Conservation (phyloP, 2,113 vertebrate genomes). For the Panthera leo region DNA sequence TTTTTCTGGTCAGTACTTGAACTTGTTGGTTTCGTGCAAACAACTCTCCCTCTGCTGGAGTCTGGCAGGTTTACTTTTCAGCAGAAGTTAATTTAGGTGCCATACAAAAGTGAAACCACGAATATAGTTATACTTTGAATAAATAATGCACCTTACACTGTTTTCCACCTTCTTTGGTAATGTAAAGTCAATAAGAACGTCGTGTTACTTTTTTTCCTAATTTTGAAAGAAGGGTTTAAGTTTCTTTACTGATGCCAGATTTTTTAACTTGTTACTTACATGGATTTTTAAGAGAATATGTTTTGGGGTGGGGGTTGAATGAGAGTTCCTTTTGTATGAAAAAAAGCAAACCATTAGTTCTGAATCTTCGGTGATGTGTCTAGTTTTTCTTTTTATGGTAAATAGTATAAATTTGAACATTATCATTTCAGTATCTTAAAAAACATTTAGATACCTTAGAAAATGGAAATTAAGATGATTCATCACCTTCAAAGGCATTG, state of each 20-base stretch:
- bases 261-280: background rate
- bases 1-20: conserved; percentile 33
- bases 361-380: background rate
- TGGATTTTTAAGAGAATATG: background rate
- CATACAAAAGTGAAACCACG: background rate
- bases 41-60: conserved; percentile 13
- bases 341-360: background rate
- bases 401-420: conserved; percentile 4
- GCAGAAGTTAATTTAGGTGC: background rate
- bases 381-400: conserved; percentile 26
- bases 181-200: background rate
- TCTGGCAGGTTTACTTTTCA: conserved; percentile 26
- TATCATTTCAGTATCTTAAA: background rate
- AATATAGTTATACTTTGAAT: background rate
- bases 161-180: background rate
- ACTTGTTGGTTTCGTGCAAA: background rate
- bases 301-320: background rate
- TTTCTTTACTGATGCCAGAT: background rate
- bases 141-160: background rate
- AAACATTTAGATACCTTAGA: background rate
- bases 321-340: background rate
- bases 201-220: background rate
- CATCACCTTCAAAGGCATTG: background rate
- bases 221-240: background rate
- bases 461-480: conserved; percentile 31